These are phyloP conservation scores for Bradypodion ventrale DNA, from an alignment of 2,797 vertebrate genomes.

Conservation along the genomic window DNA sequence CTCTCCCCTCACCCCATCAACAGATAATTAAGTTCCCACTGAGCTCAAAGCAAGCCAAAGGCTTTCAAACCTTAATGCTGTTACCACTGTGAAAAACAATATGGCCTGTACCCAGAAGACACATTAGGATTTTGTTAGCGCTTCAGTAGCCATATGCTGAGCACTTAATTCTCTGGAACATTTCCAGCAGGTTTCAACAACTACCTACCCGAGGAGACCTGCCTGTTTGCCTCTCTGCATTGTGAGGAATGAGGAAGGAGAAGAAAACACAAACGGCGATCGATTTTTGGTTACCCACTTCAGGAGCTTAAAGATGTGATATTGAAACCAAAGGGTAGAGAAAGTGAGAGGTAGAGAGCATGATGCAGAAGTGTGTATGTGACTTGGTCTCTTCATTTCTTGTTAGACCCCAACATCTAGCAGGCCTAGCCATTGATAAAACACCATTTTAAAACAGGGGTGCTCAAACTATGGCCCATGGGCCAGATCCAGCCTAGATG, in stretches of 20 bases:
- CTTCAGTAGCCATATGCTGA: slow-evolving; percentile 63
- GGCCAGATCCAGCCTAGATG: too few species aligned
- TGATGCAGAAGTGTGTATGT: too few species aligned
- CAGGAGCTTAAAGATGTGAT: background rate
- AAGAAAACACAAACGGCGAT: background rate
- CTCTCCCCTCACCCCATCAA: too few species aligned
- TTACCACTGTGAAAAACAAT: slow-evolving; percentile 52
- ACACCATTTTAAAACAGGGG: too few species aligned
- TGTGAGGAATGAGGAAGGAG: background rate
- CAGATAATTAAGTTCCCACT: slow-evolving; percentile 49
- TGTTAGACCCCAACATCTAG: too few species aligned
- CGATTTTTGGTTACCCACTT: background rate
- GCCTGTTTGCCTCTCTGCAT: slow-evolving; percentile 46
- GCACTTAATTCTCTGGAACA: slow-evolving; percentile 61
- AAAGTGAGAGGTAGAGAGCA: too few species aligned
- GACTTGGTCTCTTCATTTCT: too few species aligned
- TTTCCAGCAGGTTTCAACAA: slow-evolving; percentile 47
- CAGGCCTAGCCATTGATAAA: too few species aligned
- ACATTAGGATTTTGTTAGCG: slow-evolving; percentile 53
- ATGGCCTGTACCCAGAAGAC: slow-evolving; percentile 55
- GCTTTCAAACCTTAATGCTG: slow-evolving; percentile 56
- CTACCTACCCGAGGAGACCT: slow-evolving; percentile 54
- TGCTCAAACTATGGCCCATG: too few species aligned
- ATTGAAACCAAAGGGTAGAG: background rate
- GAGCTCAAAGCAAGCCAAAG: slow-evolving; percentile 46